Percentiles rank a stretch among this genome's conserved stretches.
These are phyloP conservation scores for Meteorus sp. DNA, from an alignment of 1,140 invertebrate species.

Conservation along the genomic window DNA sequence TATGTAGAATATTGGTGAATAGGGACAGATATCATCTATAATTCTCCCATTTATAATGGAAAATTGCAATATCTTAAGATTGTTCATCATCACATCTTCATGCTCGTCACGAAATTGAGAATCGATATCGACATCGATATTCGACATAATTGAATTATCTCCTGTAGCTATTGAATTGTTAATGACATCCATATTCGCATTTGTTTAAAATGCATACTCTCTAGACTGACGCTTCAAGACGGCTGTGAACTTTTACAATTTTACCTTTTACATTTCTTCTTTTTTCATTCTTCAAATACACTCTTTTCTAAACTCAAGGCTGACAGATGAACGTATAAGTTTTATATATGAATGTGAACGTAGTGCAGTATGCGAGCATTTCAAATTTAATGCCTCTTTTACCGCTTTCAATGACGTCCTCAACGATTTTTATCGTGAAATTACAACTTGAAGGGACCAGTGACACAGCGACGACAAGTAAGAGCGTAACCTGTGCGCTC, in stretches of 20 bases:
- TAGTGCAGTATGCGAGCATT: neutral
- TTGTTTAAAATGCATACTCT: too few species aligned
- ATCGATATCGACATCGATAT: too few species aligned
- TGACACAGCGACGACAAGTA: neutral
- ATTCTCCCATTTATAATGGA: too few species aligned
- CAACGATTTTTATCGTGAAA: slow-evolving; percentile 18
- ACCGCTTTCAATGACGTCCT: slow-evolving; percentile 14
- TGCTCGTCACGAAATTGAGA: too few species aligned
- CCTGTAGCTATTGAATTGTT: too few species aligned
- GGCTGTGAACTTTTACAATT: slow-evolving; percentile 4
- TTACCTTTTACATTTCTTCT: neutral
- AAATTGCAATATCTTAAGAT: too few species aligned
- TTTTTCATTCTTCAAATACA: neutral
- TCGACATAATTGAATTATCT: too few species aligned
- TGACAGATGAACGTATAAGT: slow-evolving; percentile 8
- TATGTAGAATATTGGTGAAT: too few species aligned
- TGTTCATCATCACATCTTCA: too few species aligned
- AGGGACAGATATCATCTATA: too few species aligned
- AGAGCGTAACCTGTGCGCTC: neutral
- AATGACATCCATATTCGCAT: too few species aligned
- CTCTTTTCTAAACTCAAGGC: neutral
- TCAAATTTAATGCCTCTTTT: slow-evolving; percentile 17
- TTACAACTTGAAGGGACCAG: slow-evolving; percentile 20
- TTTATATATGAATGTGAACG: neutral
- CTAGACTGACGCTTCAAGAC: neutral